These are phyloP conservation scores for Hemiprocne comata DNA, from an alignment of 2,113 vertebrate species.

Conservation along the genomic window DNA sequence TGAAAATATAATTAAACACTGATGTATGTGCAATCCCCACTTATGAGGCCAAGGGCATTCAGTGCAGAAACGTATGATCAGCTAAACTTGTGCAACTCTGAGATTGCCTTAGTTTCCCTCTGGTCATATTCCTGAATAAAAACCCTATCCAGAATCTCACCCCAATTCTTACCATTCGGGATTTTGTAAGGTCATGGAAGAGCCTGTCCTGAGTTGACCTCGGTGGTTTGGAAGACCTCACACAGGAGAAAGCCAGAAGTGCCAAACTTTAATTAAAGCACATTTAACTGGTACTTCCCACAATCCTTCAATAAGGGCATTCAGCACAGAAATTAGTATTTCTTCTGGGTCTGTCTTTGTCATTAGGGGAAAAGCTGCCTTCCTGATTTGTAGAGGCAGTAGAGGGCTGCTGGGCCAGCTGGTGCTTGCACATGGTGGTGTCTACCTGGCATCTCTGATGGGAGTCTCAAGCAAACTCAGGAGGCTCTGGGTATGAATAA, in stretches of 20 bases:
- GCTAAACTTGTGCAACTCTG: background rate
- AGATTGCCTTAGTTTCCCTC: background rate
- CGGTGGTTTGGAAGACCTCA: background rate
- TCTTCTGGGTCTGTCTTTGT: background rate
- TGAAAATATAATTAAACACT: constrained; percentile 9
- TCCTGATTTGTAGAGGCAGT: background rate
- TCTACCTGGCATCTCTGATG: background rate
- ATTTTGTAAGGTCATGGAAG: background rate
- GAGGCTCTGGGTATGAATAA: background rate
- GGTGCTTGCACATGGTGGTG: background rate
- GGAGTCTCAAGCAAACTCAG: background rate
- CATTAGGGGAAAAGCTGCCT: background rate
- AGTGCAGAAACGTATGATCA: background rate
- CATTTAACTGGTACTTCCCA: background rate
- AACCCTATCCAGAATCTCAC: background rate
- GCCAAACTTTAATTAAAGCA: constrained; percentile 48
- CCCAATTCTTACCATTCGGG: background rate
- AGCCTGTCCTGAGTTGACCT: background rate
- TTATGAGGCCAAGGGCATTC: constrained; percentile 1
- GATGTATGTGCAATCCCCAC: background rate
- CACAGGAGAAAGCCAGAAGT: background rate
- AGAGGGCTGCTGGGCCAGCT: background rate
- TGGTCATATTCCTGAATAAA: background rate
- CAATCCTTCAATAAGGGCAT: background rate
- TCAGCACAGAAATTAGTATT: background rate